Base-by-base conservation (phyloP, 2,888 invertebrate genomes). In the Apocheima hispidaria region DNA sequence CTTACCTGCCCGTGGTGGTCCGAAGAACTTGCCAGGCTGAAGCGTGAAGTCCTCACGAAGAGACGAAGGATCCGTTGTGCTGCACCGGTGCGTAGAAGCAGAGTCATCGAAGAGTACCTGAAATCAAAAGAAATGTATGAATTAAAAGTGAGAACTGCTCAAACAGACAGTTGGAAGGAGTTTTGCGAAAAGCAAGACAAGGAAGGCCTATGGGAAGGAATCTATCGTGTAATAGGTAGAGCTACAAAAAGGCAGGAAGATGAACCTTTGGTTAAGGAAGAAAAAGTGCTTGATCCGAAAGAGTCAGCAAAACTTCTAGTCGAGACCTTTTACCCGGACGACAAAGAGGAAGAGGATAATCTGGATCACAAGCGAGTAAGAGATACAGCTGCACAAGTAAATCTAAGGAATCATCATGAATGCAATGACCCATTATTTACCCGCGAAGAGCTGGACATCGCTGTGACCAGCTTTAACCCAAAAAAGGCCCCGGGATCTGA, bases 341-440 rank as follows among this genome's bases (percentile, higher is more conserved):
- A 26, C 9, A 26, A 26, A 5, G 26, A 0, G 9, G 26, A 26
- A 7, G 26, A 26, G 4, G 26, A 26, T 6, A 26, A 26, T 7
- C 6, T 7, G 26, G 26, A 26, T 5, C 26, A 26, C 26, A 26
- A 26, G 9, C 26, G 26, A 7, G 9, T 26, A 5, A 26, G 26
- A 7, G 26, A 5, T 26, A 7, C 5, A 26, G 26, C 26, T 26
- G 26, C 5, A 7, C 5, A 26, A 26, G 26, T 26, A 26, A 26
- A 26, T 7, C 1, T 7, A 6, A 7, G 5, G 26, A 4, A 1
- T 26, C 26, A 26, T 26, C 43, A 51, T 49, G 43, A 38, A 35
- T 5, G 14, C 6, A 50, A 52, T 48, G 68, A 68, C 35, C 69
- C 71, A 20, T 56, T 55, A 20, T 71, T 69, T 46, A 68, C 69